Percentiles rank a stretch among this genome's conserved stretches.
These are phyloP conservation scores for Podiceps cristatus DNA, from an alignment of 2,113 vertebrate genomes.

Conservation along the genomic window DNA sequence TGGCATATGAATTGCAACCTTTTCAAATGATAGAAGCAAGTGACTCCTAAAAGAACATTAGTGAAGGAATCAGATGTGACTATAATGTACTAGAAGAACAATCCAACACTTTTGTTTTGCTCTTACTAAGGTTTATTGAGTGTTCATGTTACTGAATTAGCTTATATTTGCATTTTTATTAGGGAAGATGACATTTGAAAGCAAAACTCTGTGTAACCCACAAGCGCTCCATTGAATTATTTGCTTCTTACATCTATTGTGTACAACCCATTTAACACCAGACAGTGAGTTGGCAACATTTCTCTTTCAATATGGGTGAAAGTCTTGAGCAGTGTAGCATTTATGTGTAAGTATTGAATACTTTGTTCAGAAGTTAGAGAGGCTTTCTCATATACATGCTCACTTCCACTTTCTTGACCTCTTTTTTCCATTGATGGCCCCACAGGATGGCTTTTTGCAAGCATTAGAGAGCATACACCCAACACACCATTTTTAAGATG, in stretches of 20 bases:
- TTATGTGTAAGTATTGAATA: not conserved
- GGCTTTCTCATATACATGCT: not conserved
- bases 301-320: not conserved
- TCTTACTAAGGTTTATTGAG: slow-evolving; percentile 6
- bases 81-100: not conserved
- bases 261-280: not conserved
- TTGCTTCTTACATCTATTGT: not conserved
- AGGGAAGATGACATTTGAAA: slow-evolving; percentile 16
- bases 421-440: not conserved
- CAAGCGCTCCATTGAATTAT: not conserved
- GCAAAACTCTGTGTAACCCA: not conserved
- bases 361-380: not conserved
- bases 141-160: not conserved
- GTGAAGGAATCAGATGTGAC: not conserved
- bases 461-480: not conserved
- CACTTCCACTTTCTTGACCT: not conserved
- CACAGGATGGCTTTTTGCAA: not conserved
- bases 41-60: not conserved
- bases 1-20: not conserved
- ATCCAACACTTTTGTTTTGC: not conserved
- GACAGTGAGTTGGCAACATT: not conserved
- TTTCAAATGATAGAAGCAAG: slow-evolving; percentile 2
- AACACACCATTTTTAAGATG: not conserved
- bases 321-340: not conserved
- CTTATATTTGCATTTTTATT: slow-evolving; percentile 52